A percentile compares a stretch with the other conserved stretches of the same genome.
Conservation (phyloP, 1,140 invertebrate genomes). For the Oscheius sp. region DNA sequence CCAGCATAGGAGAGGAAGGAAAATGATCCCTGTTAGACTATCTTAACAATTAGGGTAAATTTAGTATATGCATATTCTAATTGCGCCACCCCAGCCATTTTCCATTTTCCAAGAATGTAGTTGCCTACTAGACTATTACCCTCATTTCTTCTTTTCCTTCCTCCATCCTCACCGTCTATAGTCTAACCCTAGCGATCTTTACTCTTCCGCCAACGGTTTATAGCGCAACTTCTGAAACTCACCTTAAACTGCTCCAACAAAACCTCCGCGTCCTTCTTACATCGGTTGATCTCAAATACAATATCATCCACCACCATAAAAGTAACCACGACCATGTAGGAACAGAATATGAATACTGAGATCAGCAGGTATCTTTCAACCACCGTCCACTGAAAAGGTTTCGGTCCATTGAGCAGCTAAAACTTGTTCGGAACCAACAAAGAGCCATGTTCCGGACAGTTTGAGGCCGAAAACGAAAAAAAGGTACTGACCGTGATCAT, state of each 20-base stretch:
- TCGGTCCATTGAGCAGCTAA: neutral
- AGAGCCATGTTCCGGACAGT: too few species aligned
- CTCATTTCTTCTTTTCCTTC: neutral
- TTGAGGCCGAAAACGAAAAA: too few species aligned
- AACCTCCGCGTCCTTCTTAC: neutral
- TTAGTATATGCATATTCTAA: too few species aligned
- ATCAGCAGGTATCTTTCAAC: neutral
- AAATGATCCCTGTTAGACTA: too few species aligned
- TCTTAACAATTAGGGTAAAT: too few species aligned
- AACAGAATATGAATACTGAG: neutral
- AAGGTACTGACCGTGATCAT: too few species aligned
- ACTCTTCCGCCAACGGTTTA: too few species aligned
- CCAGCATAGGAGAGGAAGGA: too few species aligned
- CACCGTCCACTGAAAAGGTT: neutral
- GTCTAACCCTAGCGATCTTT: neutral
- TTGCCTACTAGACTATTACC: neutral
- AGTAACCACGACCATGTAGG: neutral
- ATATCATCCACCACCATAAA: neutral
- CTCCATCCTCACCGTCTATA: neutral
- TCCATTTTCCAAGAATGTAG: neutral
- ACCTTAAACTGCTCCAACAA: neutral
- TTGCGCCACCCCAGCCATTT: neutral
- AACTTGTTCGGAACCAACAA: too few species aligned
- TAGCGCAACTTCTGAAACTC: neutral
- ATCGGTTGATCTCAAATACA: neutral